phyloP scores from a whole-genome alignment of 2,888 invertebrate species.

The Bellardia pandia region DNA sequence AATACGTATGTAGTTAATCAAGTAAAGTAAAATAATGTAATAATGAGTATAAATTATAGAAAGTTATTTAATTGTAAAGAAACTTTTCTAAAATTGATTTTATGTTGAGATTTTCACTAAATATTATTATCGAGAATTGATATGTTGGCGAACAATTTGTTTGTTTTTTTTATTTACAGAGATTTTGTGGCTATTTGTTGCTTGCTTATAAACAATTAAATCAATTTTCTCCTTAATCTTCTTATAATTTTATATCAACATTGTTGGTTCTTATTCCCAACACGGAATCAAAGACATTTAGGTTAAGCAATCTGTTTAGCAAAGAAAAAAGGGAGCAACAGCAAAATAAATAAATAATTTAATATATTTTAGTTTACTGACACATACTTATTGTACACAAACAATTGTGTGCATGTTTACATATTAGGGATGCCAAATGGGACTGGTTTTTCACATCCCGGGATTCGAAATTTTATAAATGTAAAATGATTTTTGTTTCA shows the following conservation, averaged over 20 bases:
- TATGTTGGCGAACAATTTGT: background rate
- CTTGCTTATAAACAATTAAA: conserved; percentile 47
- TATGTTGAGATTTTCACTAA: too few species aligned
- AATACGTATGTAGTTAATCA: too few species aligned
- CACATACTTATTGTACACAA: background rate
- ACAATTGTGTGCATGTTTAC: too few species aligned
- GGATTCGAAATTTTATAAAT: too few species aligned
- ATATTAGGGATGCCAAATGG: too few species aligned
- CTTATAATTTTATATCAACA: conserved; percentile 27
- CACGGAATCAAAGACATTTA: conserved; percentile 30
- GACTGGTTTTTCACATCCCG: too few species aligned
- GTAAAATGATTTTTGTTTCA: too few species aligned
- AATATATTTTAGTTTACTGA: background rate
- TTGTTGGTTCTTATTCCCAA: conserved; percentile 37
- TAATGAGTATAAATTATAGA: too few species aligned
- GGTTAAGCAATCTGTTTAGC: conserved; percentile 16
- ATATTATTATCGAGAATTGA: too few species aligned
- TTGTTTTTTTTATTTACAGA: conserved; percentile 15
- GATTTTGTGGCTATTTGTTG: conserved; percentile 34
- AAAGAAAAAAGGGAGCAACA: background rate
- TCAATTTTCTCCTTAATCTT: conserved; percentile 44
- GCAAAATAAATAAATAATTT: background rate
- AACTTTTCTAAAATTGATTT: too few species aligned
- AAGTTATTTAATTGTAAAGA: too few species aligned
- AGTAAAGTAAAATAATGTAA: too few species aligned